These are phyloP conservation scores for Petrolisthes manimaculis DNA, from an alignment of 2,888 invertebrate species.

Conservation along the genomic window DNA sequence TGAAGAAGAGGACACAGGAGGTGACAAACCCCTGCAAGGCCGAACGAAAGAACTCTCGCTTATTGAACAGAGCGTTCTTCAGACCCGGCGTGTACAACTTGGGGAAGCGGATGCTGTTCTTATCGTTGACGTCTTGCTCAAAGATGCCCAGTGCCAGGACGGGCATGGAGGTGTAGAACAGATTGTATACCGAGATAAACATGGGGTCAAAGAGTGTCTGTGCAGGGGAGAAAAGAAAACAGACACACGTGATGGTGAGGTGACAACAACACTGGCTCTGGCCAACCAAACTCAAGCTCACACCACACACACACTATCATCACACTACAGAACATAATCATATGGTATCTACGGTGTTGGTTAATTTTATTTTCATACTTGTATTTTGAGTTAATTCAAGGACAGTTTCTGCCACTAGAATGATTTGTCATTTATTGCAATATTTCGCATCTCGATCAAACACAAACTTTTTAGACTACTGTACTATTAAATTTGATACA, in stretches of 20 bases:
- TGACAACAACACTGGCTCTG: background rate
- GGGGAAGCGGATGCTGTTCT: slow-evolving; percentile 89
- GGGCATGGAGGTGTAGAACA: slow-evolving; percentile 98
- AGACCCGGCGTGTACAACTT: slow-evolving; percentile 96
- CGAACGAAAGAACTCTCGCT: slow-evolving; percentile 94
- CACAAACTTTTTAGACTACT: too few species aligned
- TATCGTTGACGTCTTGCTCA: slow-evolving; percentile 91
- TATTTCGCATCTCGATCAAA: too few species aligned
- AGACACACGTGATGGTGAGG: slow-evolving; percentile 7
- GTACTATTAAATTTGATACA: too few species aligned
- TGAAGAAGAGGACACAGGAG: slow-evolving; percentile 94
- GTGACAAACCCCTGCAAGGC: slow-evolving; percentile 96
- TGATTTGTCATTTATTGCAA: too few species aligned
- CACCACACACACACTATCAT: too few species aligned
- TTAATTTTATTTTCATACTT: too few species aligned
- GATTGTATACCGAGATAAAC: slow-evolving; percentile 98
- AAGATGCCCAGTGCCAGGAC: slow-evolving; percentile 96
- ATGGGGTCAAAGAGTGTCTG: slow-evolving; percentile 99
- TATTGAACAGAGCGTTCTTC: slow-evolving; percentile 94
- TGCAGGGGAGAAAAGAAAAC: slow-evolving; percentile 68
- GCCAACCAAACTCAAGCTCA: too few species aligned
- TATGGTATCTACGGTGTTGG: too few species aligned
- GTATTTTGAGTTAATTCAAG: too few species aligned
- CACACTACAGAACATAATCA: too few species aligned
- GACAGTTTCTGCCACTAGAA: too few species aligned